Percentiles rank a stretch among this genome's conserved stretches.
phyloP scores from a whole-genome alignment of 92 coral and sea anemone species.

The Porites divaricata region DNA sequence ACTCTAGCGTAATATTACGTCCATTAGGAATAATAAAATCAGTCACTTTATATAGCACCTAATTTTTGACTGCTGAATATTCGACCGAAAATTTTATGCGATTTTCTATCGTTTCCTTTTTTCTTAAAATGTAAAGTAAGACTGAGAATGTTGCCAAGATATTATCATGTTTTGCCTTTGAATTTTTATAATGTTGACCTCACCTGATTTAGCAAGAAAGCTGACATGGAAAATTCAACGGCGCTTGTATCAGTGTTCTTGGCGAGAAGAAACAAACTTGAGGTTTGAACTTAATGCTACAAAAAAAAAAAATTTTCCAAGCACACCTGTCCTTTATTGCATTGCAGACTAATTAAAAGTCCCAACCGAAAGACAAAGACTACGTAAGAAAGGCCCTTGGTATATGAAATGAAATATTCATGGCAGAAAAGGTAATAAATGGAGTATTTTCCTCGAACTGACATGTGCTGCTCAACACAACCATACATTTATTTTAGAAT shows the following conservation, averaged over 20 bases:
- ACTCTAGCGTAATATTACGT: too few species aligned
- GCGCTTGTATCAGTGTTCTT: too few species aligned
- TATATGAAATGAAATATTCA: constrained; percentile 30
- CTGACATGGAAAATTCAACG: background rate
- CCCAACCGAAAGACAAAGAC: background rate
- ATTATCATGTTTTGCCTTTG: background rate
- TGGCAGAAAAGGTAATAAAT: background rate
- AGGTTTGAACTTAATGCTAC: background rate
- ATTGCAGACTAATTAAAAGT: constrained; percentile 11
- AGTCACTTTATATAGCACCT: too few species aligned
- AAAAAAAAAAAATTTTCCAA: background rate
- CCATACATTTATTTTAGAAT: background rate
- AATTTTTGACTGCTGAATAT: background rate
- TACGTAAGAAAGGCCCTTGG: constrained; percentile 1
- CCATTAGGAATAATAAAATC: too few species aligned
- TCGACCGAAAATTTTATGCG: background rate
- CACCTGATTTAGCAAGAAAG: constrained; percentile 9
- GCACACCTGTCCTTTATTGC: constrained; percentile 7
- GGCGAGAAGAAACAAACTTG: too few species aligned
- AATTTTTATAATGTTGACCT: background rate
- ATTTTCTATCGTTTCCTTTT: background rate
- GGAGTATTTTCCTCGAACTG: background rate
- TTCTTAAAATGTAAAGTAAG: background rate
- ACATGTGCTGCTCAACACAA: background rate
- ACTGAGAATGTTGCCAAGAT: background rate